These are phyloP conservation scores for Cheiracanthium punctorium DNA, from an alignment of 2,888 invertebrate genomes.

Conservation along the genomic window DNA sequence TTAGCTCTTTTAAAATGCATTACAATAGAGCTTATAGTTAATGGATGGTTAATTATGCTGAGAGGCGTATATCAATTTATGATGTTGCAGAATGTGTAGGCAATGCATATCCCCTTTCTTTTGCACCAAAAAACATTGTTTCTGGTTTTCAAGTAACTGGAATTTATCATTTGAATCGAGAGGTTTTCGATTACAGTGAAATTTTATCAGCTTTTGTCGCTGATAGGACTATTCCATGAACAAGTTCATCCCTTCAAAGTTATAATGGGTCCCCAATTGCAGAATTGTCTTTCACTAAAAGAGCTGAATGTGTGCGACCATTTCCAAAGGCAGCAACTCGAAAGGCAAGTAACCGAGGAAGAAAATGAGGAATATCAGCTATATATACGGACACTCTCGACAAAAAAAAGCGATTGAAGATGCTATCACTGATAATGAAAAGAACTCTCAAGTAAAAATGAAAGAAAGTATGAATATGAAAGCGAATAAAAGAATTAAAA, in stretches of 20 bases:
- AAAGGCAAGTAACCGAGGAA: background rate
- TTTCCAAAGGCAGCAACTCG: background rate
- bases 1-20: too few relatives aligned
- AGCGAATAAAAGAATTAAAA: background rate
- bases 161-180: too few relatives aligned
- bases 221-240: background rate
- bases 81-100: conserved; percentile 9
- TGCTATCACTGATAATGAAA: background rate
- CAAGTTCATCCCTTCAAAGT: background rate
- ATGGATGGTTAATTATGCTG: conserved; percentile 11
- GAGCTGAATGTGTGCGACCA: background rate
- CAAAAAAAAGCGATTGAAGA: background rate
- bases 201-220: background rate
- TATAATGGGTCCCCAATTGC: background rate
- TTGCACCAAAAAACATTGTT: background rate
- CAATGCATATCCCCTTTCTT: background rate
- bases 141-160: conserved; percentile 33
- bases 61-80: background rate
- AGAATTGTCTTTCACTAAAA: background rate
- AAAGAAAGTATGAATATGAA: background rate
- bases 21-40: background rate
- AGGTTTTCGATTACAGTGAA: too few relatives aligned
- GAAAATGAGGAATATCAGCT: background rate
- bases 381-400: background rate
- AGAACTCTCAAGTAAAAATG: background rate